A percentile compares a stretch with the other conserved stretches of the same genome.
Conservation (phyloP, 1,140 invertebrate genomes). For the Drepana arcuata region DNA sequence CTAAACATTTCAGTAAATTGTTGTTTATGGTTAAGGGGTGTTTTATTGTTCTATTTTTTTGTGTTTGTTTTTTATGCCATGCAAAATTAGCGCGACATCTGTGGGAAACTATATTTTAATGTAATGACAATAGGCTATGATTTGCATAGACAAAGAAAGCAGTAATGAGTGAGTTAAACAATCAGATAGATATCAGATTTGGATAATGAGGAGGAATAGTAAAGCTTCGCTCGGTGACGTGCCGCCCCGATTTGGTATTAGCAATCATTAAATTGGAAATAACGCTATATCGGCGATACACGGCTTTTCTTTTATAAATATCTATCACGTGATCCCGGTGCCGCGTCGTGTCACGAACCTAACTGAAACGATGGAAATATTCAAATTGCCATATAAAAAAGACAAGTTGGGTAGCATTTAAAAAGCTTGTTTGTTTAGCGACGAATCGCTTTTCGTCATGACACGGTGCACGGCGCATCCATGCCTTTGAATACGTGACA, state of each 20-base stretch:
- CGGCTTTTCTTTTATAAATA: conserved; percentile 69
- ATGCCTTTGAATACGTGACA: conserved; percentile 12
- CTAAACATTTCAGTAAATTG: conserved; percentile 58
- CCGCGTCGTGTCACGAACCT: conserved; percentile 63
- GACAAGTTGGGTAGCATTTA: conserved; percentile 70
- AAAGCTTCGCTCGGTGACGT: no score
- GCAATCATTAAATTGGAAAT: conserved; percentile 71
- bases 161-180: no score
- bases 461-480: conserved; percentile 49
- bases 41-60: conserved; percentile 49
- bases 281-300: conserved; percentile 62
- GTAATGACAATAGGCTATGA: no score
- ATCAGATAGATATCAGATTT: conserved; percentile 12
- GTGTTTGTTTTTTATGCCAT: conserved; percentile 30
- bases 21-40: conserved; percentile 58
- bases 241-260: conserved; percentile 58
- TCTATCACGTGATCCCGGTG: conserved; percentile 65
- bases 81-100: conserved; percentile 18
- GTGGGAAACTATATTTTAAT: no score
- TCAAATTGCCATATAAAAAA: conserved; percentile 70
- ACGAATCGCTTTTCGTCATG: conserved; percentile 65
- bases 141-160: no score
- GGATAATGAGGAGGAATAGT: no score
- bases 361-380: conserved; percentile 61
- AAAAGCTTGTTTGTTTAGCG: conserved; percentile 68